Evolutionary conservation across 2,113 vertebrate genomes (phyloP).

Genomic region (Pitta sordida): DNA sequence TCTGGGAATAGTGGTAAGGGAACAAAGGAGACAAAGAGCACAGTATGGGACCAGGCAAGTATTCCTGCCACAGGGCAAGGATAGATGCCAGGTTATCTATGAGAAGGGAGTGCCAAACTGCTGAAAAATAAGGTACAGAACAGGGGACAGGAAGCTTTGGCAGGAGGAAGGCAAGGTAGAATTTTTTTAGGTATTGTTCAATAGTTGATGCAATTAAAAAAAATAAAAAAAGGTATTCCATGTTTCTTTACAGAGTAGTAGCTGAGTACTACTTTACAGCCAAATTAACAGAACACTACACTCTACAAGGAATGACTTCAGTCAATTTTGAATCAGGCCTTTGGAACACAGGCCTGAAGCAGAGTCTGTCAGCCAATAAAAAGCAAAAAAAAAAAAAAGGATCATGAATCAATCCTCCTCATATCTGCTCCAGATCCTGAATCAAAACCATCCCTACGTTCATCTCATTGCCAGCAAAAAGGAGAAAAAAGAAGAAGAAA

Average conservation of each 20-base stretch:
- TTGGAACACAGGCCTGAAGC: conserved; percentile 50
- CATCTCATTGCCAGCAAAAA: conserved; percentile 36
- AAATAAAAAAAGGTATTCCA: neutral
- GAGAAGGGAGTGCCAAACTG: neutral
- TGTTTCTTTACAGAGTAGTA: neutral
- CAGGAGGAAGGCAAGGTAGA: neutral
- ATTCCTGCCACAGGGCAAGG: neutral
- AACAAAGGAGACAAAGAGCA: neutral
- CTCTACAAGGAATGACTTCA: conserved; percentile 16
- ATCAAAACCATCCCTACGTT: conserved; percentile 56
- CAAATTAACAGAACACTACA: conserved; percentile 16
- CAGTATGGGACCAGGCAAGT: neutral
- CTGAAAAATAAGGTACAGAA: neutral
- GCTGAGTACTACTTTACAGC: conserved; percentile 12
- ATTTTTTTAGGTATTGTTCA: neutral
- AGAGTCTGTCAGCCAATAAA: conserved; percentile 54
- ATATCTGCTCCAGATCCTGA: conserved; percentile 60
- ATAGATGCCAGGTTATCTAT: neutral
- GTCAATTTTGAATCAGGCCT: conserved; percentile 49
- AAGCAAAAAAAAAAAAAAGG: conserved; percentile 25
- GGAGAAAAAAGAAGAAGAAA: neutral
- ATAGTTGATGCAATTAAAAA: neutral
- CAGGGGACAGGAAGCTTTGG: neutral
- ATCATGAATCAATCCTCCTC: conserved; percentile 55
- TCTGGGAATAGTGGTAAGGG: neutral